These are phyloP conservation scores for Druon quercuslanigerum DNA, from an alignment of 1,140 invertebrate species.

Conservation along the genomic window DNA sequence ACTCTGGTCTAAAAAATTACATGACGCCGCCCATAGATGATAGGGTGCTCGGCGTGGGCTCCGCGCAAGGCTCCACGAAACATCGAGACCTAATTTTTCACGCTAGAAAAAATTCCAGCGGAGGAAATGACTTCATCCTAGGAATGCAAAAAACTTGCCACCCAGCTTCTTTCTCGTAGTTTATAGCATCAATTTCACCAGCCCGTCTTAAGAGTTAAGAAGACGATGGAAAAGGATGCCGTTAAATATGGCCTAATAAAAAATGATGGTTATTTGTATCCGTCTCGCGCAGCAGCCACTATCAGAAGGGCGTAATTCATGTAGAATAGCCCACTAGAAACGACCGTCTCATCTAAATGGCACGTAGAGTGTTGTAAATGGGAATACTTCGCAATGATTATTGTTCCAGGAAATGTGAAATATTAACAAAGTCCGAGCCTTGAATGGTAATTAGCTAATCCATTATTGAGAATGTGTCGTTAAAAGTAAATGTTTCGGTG, in stretches of 20 bases:
- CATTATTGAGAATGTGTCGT: conserved; percentile 3
- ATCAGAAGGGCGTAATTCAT: conserved; percentile 6
- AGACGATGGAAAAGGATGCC: not conserved
- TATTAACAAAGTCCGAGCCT: not conserved
- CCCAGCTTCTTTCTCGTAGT: not conserved
- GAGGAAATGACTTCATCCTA: conserved; percentile 28
- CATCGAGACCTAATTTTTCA: conserved; percentile 17
- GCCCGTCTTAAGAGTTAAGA: not conserved
- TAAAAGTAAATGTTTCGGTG: not conserved
- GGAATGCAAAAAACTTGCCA: conserved; percentile 10
- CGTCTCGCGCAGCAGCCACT: not conserved
- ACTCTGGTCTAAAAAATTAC: no score
- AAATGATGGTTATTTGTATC: conserved; percentile 31
- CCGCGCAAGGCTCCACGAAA: not conserved
- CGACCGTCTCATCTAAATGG: conserved; percentile 7
- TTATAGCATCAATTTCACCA: conserved; percentile 27
- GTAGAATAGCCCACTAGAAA: not conserved
- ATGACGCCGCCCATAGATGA: not conserved
- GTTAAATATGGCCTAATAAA: conserved; percentile 28
- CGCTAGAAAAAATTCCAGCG: not conserved
- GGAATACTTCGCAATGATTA: conserved; percentile 5
- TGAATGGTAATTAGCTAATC: conserved; percentile 18
- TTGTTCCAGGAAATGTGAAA: conserved; percentile 20
- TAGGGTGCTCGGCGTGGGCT: not conserved
- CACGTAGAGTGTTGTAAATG: conserved; percentile 12